phyloP scores from a whole-genome alignment of 2,113 vertebrate species.

The Embiotoca jacksoni region DNA sequence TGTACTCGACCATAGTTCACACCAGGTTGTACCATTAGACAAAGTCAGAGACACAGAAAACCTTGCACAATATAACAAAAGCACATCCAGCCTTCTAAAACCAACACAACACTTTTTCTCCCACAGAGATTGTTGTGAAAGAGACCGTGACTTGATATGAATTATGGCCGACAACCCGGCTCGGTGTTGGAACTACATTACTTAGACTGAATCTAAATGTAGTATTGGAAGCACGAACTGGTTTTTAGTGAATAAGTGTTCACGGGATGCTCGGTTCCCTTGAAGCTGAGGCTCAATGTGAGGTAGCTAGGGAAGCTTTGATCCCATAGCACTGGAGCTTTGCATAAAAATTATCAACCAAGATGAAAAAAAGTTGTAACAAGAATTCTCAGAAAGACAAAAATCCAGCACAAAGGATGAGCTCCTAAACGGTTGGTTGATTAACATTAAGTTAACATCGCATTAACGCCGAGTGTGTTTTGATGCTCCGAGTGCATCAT shows the following conservation, averaged over 20 bases:
- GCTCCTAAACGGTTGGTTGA: neutral
- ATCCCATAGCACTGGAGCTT: conserved; percentile 7
- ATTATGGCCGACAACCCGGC: conserved; percentile 3
- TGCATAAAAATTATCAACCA: conserved; percentile 1
- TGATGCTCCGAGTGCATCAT: conserved; percentile 14
- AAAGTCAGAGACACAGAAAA: conserved; percentile 7
- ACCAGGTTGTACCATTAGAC: neutral
- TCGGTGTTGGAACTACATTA: conserved; percentile 1
- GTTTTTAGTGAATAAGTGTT: conserved; percentile 16
- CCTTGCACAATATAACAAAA: conserved; percentile 9
- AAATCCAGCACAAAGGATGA: neutral
- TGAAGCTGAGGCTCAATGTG: conserved; percentile 7
- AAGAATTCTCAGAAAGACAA: neutral
- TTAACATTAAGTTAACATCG: conserved; percentile 9
- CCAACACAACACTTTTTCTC: neutral
- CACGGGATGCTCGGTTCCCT: conserved; percentile 19
- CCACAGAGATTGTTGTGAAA: neutral
- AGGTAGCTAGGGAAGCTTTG: conserved; percentile 33
- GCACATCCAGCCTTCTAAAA: neutral
- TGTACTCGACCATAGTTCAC: neutral
- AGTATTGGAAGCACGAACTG: conserved; percentile 5
- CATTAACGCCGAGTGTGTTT: neutral
- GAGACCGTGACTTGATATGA: neutral
- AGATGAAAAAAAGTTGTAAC: conserved; percentile 8
- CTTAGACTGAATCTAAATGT: conserved; percentile 5